Evolutionary conservation across 2,888 invertebrate genomes (phyloP).

Genomic region (Disparrhopalites patrizii): DNA sequence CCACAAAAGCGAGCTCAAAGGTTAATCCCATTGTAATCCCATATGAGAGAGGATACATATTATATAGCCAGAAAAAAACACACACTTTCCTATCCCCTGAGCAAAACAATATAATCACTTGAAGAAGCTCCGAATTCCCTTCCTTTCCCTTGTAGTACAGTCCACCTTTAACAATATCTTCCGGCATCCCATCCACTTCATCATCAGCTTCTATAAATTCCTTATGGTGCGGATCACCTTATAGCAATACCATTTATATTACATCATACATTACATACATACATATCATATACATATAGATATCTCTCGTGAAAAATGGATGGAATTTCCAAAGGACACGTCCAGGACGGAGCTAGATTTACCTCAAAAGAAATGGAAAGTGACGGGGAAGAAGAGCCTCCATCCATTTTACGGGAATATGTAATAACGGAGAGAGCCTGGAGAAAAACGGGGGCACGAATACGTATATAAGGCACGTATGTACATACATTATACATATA

Average conservation of each 20-base stretch:
- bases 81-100: neutral
- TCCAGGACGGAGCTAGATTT: neutral
- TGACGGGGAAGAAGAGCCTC: constrained; percentile 1
- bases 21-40: constrained; percentile 20
- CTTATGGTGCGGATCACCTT: no score
- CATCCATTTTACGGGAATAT: neutral
- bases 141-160: neutral
- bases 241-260: no score
- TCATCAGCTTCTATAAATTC: no score
- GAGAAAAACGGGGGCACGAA: neutral
- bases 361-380: constrained; percentile 1
- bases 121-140: neutral
- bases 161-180: no score
- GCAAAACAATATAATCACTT: neutral
- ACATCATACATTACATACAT: no score
- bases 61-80: neutral
- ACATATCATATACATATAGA: no score
- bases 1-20: constrained; percentile 15
- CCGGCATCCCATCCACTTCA: no score
- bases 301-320: no score
- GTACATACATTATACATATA: neutral
- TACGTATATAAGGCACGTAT: neutral
- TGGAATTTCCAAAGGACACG: constrained; percentile 1
- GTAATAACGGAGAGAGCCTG: neutral
- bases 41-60: neutral